Base-by-base conservation (phyloP, 2,888 invertebrate genomes). In the Fragum whitleyi region DNA sequence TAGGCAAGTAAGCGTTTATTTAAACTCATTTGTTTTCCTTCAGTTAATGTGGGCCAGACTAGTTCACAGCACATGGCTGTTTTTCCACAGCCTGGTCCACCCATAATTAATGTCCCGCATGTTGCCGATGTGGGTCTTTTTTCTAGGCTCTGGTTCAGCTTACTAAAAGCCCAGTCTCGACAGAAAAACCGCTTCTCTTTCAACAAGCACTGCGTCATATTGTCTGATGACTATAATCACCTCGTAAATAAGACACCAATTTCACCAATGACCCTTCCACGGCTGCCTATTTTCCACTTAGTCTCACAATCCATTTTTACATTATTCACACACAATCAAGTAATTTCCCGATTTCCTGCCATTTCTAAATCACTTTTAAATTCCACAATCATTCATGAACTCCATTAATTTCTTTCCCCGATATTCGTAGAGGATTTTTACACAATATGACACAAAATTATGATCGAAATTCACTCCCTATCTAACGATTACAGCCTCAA, bases 81-180 rank as follows among this genome's bases (percentile, higher is more conserved):
- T 93, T 99, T 99, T 0, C 99, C 99, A 87, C 97, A 97, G 26
- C 98, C 99, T 0, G 98, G 97, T 0, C 98, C 98, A 86, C 97
- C 98, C 80, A 98, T 95, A 73, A 99, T 96, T 62, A 98, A 95
- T 1, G 97, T 97, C 0, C 98, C 98, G 89, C 97, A 97, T 0
- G 97, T 96, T 94, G 97, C 93, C 73, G 94, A 92, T 9, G 93
- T 90, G 3, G 97, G 96, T 79, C 98, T 95, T 94, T 97, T 97
- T 92, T 99, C 98, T 89, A 99, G 94, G 88, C 98, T 98, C 90
- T 98, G 97, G 1, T 97, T 96, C 47, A 99, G 95, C 94, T 99
- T 98, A 94, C 97, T 97, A 91, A 98, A 97, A 7, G 97, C 97
- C 98, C 98, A 99, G 94, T 99, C 98, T 11, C 98, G 96, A 93